Percentiles rank a stretch among this genome's conserved stretches.
These are phyloP conservation scores for Zaprionus kolodkinae DNA, from an alignment of 1,140 invertebrate genomes.

Conservation along the genomic window DNA sequence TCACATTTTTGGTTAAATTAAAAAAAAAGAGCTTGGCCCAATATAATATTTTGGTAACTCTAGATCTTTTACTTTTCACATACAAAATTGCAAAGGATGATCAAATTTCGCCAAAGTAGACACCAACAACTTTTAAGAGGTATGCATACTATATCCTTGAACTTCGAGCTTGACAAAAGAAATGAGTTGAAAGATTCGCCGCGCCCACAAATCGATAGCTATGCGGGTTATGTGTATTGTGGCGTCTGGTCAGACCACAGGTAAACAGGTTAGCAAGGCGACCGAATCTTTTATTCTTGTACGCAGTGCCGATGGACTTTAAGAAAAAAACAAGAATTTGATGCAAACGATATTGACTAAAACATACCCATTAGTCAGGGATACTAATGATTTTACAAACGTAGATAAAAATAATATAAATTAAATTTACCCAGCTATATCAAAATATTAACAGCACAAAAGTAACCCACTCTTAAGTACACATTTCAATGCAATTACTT, in stretches of 20 bases:
- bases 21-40: not conserved
- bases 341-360: constrained; percentile 1
- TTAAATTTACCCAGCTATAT: too few relatives aligned
- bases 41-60: constrained; percentile 54
- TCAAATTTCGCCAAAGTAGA: constrained; percentile 65
- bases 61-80: constrained; percentile 44
- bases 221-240: constrained; percentile 42
- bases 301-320: constrained; percentile 3
- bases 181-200: constrained; percentile 49
- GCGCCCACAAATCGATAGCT: constrained; percentile 39
- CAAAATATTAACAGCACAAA: too few relatives aligned
- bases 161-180: constrained; percentile 70
- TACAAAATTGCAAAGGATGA: constrained; percentile 27
- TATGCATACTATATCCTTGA: constrained; percentile 67
- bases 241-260: constrained; percentile 42
- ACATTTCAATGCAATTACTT: too few relatives aligned
- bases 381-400: not conserved
- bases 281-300: constrained; percentile 31
- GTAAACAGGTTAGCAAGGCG: constrained; percentile 68
- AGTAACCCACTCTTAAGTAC: too few relatives aligned
- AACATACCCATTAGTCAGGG: constrained; percentile 2
- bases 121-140: constrained; percentile 45
- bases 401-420: too few relatives aligned
- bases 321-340: constrained; percentile 31
- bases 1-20: constrained; percentile 39